These are phyloP conservation scores for Acrocephalus kingi DNA, from an alignment of 2,113 vertebrate genomes.

Conservation along the genomic window DNA sequence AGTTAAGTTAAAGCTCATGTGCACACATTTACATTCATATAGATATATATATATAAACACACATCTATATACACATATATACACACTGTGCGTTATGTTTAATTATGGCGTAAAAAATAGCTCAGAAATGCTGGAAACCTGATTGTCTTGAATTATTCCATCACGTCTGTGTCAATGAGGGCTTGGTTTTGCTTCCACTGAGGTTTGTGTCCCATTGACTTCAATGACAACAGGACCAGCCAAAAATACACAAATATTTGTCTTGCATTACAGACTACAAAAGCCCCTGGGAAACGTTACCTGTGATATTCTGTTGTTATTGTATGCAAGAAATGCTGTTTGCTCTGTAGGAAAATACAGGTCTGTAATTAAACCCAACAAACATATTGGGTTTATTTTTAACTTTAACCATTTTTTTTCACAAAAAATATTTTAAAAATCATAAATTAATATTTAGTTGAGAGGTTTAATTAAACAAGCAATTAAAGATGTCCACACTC, in stretches of 20 bases:
- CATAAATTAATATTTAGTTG: background rate
- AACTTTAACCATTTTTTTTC: background rate
- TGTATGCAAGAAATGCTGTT: background rate
- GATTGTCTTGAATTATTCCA: background rate
- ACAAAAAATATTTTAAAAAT: background rate
- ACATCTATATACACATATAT: background rate
- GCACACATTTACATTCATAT: accelerated
- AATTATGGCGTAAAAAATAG: background rate
- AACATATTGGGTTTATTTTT: background rate
- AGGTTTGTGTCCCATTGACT: background rate
- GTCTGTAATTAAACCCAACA: background rate
- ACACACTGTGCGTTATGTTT: accelerated
- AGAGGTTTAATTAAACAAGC: background rate
- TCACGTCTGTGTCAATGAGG: background rate
- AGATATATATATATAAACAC: accelerated
- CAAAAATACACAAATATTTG: background rate
- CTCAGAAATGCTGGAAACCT: background rate
- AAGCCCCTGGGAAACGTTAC: background rate
- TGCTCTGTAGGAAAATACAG: background rate
- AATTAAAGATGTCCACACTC: background rate
- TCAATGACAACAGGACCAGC: background rate
- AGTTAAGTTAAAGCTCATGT: background rate
- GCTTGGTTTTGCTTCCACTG: background rate
- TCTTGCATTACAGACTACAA: background rate
- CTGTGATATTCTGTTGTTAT: background rate